Base-by-base conservation (phyloP, 2,888 invertebrate species). In the Dendrolimus pini region DNA sequence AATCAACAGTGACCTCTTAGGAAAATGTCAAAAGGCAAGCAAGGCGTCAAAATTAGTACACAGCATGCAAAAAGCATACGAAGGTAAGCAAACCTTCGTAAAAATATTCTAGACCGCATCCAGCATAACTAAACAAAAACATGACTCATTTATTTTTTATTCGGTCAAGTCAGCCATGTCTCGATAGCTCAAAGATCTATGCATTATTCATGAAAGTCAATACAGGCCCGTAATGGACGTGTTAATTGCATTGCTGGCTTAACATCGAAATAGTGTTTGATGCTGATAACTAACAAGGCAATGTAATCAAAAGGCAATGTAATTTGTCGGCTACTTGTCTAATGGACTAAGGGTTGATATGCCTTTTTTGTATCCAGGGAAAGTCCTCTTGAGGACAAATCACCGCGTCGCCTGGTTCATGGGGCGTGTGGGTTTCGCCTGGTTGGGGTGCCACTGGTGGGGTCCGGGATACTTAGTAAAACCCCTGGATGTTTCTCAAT, bases 51-150 rank as follows among this genome's bases (percentile, higher is more conserved):
- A 13, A 56, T 56, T 47, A 8, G 12, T n/a, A 41, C 13, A 41
- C 12, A 30, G 10, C 41, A 54, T 53, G 41, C 53, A 58, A 55
- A 12, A 55, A 42, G 55, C 41, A 58, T 58, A 53, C 53, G 41
- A 55, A 55, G 42, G 41, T 47, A 47, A 12, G 10, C 47, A 30
- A 30, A 47, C 47, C 47, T 47, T 12, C 30, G 6, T 47, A 47
- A 47, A 47, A 47, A 10, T 47, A 47, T 12, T 47, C 9, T 12
- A 47, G 47, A 10, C 47, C 47, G 47, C 47, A 47, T 30, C 30
- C 6, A 30, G 47, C 47, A 47, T 47, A 47, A 8, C 9, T 47
- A 47, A 47, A 10, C 47, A 47, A 30, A 30, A 3, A 47, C 47
- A 47, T 47, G 47, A 47, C 47, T 47, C 47, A 47, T 47, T 47